Percentiles rank a stretch among this genome's conserved stretches.
These are phyloP conservation scores for Antechinus stuartii DNA, from an alignment of 2,113 vertebrate species.

Conservation along the genomic window DNA sequence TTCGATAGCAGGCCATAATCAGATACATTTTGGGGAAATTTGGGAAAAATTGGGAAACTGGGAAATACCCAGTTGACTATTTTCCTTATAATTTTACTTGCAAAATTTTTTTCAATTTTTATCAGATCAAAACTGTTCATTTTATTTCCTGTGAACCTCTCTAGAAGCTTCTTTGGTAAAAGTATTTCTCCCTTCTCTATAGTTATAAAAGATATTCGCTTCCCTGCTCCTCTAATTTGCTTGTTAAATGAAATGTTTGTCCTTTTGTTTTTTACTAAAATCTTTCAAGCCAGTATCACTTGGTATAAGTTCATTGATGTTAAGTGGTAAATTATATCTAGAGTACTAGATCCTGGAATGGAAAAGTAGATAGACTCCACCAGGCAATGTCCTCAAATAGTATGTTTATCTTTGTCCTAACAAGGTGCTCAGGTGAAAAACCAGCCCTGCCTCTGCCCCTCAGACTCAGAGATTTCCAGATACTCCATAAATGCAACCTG, in stretches of 20 bases:
- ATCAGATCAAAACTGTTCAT: not conserved
- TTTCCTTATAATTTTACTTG: not conserved
- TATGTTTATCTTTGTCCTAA: slow-evolving; percentile 90
- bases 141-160: not conserved
- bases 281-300: not conserved
- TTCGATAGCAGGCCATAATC: not conserved
- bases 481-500: not conserved
- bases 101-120: not conserved
- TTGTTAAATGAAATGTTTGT: not conserved
- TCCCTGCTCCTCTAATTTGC: not conserved
- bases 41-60: too few species aligned
- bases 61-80: not conserved
- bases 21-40: not conserved
- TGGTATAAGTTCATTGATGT: not conserved
- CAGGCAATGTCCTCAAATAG: slow-evolving; percentile 88
- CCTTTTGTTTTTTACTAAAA: not conserved
- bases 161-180: not conserved
- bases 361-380: not conserved
- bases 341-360: not conserved
- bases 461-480: not conserved
- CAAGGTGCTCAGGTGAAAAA: slow-evolving; percentile 90
- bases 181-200: not conserved
- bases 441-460: not conserved
- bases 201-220: not conserved
- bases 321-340: not conserved